Evolutionary conservation across 2,797 vertebrate species (phyloP), one percentile per base, ranked within the genome.

Genomic region (Sebastes aleutianus): DNA sequence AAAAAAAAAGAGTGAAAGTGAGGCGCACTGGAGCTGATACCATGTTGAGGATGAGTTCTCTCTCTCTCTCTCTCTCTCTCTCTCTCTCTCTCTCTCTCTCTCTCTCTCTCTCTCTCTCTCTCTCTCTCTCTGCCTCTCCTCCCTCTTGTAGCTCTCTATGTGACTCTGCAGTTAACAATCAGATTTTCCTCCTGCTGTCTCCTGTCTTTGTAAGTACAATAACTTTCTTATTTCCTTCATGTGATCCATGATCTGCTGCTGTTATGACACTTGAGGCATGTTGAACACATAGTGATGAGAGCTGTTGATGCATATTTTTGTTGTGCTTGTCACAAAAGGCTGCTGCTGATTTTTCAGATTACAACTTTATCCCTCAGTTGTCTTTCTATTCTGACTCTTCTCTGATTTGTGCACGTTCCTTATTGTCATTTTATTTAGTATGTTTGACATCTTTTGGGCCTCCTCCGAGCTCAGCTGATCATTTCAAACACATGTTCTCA

Each of bases 121-220:
- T 87, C 93, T 91, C 93, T 86, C 89, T 79, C 89, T 86, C 74
- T 67, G 92, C 93, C 90, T 95, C 96, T 95, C 94, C 94, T 95
- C 95, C 94, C 94, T 96, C 96, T 95, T 96, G 96, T 94, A 97
- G 96, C 96, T 96, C 95, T 95, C 95, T 95, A 95, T 97, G 96
- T 97, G 96, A 96, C 96, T 97, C 96, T 96, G 95, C 97, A 95
- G 96, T 96, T 97, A 97, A 97, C 97, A 97, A 97, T 97, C 97
- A 95, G 94, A 95, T 93, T 97, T 94, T 96, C 93, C 95, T 97
- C 95, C 96, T 94, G 96, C 95, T 97, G 97, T 96, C 96, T 96
- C 94, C 95, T 96, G 95, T 97, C 95, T 96, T 96, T 98, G 98
- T 99, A 98, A 99, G 98, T 99, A 54, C 50, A 53, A n/a, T 54